phyloP scores from a whole-genome alignment of 2,113 vertebrate genomes.

The Opisthocomus hoazin region DNA sequence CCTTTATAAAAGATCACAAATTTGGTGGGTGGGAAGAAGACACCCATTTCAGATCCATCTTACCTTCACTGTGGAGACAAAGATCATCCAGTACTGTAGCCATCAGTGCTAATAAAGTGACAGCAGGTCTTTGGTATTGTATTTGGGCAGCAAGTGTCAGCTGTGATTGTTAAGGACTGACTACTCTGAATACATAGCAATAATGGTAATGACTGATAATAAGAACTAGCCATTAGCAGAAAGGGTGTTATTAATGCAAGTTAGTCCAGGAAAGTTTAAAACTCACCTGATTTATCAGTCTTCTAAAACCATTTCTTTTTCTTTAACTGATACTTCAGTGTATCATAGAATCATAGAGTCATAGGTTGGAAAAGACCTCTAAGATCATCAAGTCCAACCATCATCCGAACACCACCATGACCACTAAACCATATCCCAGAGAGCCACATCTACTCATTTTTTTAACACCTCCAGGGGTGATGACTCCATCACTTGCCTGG shows the following conservation, averaged over 20 bases:
- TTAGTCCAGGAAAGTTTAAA: not conserved
- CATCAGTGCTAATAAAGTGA: not conserved
- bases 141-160: not conserved
- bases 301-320: not conserved
- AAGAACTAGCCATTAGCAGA: not conserved
- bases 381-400: too few relatives aligned
- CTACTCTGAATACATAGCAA: not conserved
- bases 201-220: not conserved
- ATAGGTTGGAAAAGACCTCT: too few relatives aligned
- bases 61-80: not conserved
- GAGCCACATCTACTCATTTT: too few relatives aligned
- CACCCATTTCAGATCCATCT: not conserved
- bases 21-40: not conserved
- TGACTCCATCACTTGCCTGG: too few relatives aligned
- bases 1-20: not conserved
- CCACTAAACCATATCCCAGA: too few relatives aligned
- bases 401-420: too few relatives aligned
- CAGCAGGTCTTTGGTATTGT: not conserved
- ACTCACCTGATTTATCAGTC: not conserved
- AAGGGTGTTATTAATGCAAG: not conserved
- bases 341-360: too few relatives aligned
- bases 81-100: not conserved
- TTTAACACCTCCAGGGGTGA: too few relatives aligned
- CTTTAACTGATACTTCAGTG: not conserved
- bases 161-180: not conserved